These are phyloP conservation scores for Tuberolachnus salignus DNA, from an alignment of 2,888 invertebrate genomes.

Conservation along the genomic window DNA sequence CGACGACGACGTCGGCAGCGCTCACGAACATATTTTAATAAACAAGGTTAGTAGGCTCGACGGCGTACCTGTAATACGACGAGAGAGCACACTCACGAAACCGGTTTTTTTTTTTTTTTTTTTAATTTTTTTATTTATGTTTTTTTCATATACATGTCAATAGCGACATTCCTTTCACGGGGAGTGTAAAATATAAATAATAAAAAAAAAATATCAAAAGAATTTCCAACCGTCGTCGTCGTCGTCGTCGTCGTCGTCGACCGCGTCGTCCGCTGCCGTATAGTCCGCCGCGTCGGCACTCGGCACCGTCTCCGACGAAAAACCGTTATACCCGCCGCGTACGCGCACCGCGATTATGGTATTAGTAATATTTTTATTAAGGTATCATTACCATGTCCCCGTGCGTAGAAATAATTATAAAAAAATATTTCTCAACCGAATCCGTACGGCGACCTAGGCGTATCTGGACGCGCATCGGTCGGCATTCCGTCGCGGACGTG, in stretches of 20 bases:
- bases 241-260: not conserved
- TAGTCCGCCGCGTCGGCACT: not conserved
- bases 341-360: too few species aligned
- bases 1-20: not conserved
- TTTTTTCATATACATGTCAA: conserved; percentile 36
- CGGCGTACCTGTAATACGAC: not conserved
- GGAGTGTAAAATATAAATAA: conserved; percentile 14
- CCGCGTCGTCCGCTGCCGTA: not conserved
- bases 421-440: too few species aligned
- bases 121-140: conserved; percentile 16
- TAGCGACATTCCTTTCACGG: conserved; percentile 51
- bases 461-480: too few species aligned
- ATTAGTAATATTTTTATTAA: not conserved
- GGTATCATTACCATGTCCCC: not conserved
- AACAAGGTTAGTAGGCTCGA: conserved; percentile 55
- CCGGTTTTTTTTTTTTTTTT: conserved; percentile 38
- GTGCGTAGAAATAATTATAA: conserved; percentile 6
- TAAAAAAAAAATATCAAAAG: conserved; percentile 27
- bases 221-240: conserved; percentile 23
- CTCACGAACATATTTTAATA: conserved; percentile 25
- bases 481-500: too few species aligned
- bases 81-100: conserved; percentile 40
- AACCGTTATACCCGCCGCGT: conserved; percentile 1
- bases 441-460: too few species aligned
- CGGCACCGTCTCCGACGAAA: conserved; percentile 17